Evolutionary conservation across 1,140 invertebrate genomes (phyloP).

Genomic region (Euschistus heros): DNA sequence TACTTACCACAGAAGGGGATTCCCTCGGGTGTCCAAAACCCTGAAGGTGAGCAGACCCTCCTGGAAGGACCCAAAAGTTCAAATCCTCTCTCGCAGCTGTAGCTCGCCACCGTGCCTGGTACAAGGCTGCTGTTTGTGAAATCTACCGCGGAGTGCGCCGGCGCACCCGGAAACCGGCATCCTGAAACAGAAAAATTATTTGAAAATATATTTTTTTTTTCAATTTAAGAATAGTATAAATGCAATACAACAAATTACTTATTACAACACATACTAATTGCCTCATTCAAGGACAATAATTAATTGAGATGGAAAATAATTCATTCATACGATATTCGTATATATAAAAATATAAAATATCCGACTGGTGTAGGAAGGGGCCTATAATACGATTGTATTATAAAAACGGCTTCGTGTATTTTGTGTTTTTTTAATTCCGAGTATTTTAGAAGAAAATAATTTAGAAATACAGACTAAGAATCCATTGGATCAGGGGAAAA

Average conservation of each 20-base stretch:
- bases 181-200: constrained; percentile 24
- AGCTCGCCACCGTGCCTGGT: constrained; percentile 66
- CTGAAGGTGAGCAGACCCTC: constrained; percentile 60
- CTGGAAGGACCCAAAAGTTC: constrained; percentile 77
- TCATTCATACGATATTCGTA: no score
- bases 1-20: constrained; percentile 90
- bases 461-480: no score
- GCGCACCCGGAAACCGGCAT: constrained; percentile 86
- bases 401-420: no score
- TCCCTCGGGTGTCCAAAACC: constrained; percentile 78
- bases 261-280: not conserved
- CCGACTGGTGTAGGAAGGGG: no score
- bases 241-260: not conserved
- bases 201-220: not conserved
- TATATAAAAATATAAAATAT: no score
- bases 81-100: constrained; percentile 81
- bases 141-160: constrained; percentile 69
- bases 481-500: no score
- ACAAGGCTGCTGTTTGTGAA: constrained; percentile 59
- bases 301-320: no score
- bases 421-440: no score
- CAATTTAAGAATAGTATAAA: no score
- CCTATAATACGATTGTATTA: no score
- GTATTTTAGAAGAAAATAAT: no score
- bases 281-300: not conserved